Evolutionary conservation across 2,797 vertebrate genomes (phyloP), one percentile per base, ranked within the genome.

Genomic region (Smutsia gigantea): DNA sequence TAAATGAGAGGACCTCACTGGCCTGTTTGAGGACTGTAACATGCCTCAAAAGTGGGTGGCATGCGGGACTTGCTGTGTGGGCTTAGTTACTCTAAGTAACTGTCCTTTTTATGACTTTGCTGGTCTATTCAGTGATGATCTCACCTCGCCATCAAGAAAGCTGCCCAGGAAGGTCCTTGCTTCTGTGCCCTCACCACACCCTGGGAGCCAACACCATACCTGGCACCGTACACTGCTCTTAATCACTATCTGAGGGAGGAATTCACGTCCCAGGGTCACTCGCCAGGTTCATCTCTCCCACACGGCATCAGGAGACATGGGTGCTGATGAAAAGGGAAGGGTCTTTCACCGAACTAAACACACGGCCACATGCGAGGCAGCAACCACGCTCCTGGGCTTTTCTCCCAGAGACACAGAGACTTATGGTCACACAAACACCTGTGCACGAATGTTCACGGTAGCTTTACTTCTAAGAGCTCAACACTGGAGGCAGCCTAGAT

Each of bases 361-460:
- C 1, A 27, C 37, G 13, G 2, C 9, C 2, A 21, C 19, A 1
- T 0, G 19, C 0, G 4, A 31, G 59, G 34, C 37, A 19, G 78
- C 37, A 14, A 19, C 14, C 4, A 9, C 3, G 23, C n/a, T n/a
- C 68, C 49, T 0, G 14, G 51, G 87, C 61, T 59, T 5, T 23
- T 3, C 7, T 15, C 39, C 53, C 77, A 2, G 51, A 42, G 90
- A 49, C 63, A 63, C 0, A 14, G 17, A 25, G 63, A 31, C 75
- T 9, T 31, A 7, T 0, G 0, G 15, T 46, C 17, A 34, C 92
- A 11, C 2, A 3, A 1, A 51, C 15, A 12, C 25, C 51, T 4
- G n/a, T 2, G 8, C 1, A 0, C 3, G 15, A 57, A 10, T 2
- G 31, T 31, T 49, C 27, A 17, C 0, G 0, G 79, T 19, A 14